Evolutionary conservation across 1,140 invertebrate species (phyloP).

Genomic region (Contarinia nasturtii): DNA sequence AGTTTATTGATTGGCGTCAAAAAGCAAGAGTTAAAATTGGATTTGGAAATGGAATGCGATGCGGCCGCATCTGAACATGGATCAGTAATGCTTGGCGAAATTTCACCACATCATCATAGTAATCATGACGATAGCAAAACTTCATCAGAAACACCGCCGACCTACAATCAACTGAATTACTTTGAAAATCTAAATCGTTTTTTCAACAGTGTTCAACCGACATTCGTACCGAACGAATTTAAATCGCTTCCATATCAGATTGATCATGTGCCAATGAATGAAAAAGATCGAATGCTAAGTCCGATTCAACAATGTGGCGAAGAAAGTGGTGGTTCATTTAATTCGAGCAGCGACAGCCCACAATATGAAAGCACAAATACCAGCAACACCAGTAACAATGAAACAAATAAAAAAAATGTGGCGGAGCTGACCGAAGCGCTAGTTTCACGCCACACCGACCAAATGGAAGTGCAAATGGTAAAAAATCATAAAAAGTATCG

Average conservation of each 20-base stretch:
- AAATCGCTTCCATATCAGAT: constrained; percentile 21
- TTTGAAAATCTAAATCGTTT: constrained; percentile 71
- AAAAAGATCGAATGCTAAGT: constrained; percentile 9
- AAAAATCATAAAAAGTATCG: constrained; percentile 44
- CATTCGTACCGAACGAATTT: constrained; percentile 25
- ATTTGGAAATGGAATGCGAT: constrained; percentile 31
- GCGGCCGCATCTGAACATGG: constrained; percentile 45
- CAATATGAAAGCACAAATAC: constrained; percentile 38
- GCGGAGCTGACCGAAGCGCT: no score
- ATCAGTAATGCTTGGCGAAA: constrained; percentile 54
- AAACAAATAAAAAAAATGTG: no score
- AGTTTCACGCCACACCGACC: no score
- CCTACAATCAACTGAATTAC: constrained; percentile 73
- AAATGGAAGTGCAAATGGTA: constrained; percentile 28
- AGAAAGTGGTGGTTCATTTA: constrained; percentile 31
- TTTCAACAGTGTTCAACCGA: constrained; percentile 61
- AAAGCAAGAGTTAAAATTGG: constrained; percentile 27
- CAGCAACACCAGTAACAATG: no score
- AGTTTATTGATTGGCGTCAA: constrained; percentile 40
- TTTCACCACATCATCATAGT: constrained; percentile 67
- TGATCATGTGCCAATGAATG: constrained; percentile 11
- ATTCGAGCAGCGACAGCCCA: constrained; percentile 33
- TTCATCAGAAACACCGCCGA: constrained; percentile 60
- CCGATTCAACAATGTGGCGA: constrained; percentile 20
- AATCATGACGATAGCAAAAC: constrained; percentile 48